Evolutionary conservation across 2,797 vertebrate genomes (phyloP).

Genomic region (Labeo calbasu): DNA sequence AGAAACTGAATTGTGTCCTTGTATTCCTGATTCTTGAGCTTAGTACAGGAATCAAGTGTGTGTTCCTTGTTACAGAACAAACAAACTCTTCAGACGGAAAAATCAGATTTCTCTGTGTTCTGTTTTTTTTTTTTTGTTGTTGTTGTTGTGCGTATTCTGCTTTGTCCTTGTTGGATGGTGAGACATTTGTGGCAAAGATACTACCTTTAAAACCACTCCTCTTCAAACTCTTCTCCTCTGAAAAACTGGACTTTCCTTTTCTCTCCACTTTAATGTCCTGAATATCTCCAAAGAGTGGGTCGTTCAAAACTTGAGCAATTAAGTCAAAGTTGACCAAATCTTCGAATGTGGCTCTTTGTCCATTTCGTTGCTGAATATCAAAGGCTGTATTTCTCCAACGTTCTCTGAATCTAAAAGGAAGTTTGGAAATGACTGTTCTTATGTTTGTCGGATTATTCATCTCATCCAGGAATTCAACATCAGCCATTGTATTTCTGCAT

Average conservation of each 20-base stretch:
- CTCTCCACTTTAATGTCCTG: neutral
- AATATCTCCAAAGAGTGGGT: conserved; percentile 4
- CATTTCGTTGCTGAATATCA: neutral
- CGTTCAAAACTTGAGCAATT: neutral
- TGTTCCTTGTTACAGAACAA: conserved; percentile 5
- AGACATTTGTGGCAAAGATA: conserved; percentile 1
- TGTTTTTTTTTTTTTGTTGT: too few relatives aligned
- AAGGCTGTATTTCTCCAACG: neutral
- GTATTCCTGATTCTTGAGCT: neutral
- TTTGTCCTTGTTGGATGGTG: neutral
- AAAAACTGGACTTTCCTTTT: conserved; percentile 1
- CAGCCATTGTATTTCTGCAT: neutral
- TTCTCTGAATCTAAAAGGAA: neutral
- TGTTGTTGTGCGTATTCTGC: neutral
- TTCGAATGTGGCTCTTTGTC: neutral
- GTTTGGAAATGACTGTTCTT: neutral
- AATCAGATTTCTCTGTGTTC: neutral
- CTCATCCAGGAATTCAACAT: neutral
- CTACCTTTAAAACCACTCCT: neutral
- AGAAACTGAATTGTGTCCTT: conserved; percentile 1
- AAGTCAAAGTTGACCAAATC: neutral
- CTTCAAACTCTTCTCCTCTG: neutral
- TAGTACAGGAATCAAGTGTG: neutral
- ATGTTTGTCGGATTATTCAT: conserved; percentile 9
- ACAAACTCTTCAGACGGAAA: neutral